Evolutionary conservation across 2,113 vertebrate genomes (phyloP).

Genomic region (Paramisgurnus dabryanus): DNA sequence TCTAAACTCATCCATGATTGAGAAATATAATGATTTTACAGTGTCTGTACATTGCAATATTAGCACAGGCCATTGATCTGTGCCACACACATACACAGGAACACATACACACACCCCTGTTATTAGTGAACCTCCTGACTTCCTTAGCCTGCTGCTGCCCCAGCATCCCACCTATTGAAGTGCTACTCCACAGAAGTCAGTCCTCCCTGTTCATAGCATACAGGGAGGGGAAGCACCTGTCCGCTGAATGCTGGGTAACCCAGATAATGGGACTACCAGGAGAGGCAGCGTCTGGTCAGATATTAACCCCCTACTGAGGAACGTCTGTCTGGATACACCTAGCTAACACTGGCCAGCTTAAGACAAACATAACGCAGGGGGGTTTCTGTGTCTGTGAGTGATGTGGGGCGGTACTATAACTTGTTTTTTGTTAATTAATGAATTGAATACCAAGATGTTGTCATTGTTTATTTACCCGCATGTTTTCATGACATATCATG

Average conservation of each 20-base stretch:
- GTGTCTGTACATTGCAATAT: slow-evolving; percentile 12
- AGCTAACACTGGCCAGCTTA: slow-evolving; percentile 39
- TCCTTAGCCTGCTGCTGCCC: slow-evolving; percentile 38
- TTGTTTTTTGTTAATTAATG: not conserved
- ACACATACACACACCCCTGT: slow-evolving; percentile 47
- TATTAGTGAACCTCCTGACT: slow-evolving; percentile 34
- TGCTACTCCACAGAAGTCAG: slow-evolving; percentile 60
- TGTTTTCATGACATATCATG: no score
- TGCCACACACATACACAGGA: not conserved
- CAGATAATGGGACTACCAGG: slow-evolving; percentile 65
- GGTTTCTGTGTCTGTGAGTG: slow-evolving; percentile 12
- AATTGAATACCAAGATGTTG: not conserved
- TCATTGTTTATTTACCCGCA: no score
- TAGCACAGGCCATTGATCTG: not conserved
- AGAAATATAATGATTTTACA: not conserved
- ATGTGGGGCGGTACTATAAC: not conserved
- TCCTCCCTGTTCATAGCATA: slow-evolving; percentile 11
- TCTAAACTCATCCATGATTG: not conserved
- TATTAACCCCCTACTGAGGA: slow-evolving; percentile 68
- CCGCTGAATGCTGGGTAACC: slow-evolving; percentile 64
- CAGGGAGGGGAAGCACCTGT: slow-evolving; percentile 62
- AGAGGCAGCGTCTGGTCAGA: slow-evolving; percentile 50
- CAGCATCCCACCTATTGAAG: slow-evolving; percentile 30
- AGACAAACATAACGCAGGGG: slow-evolving; percentile 24
- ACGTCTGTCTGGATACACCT: slow-evolving; percentile 67